Base-by-base conservation (phyloP, 2,113 vertebrate genomes). In the Muntiacus reevesi region DNA sequence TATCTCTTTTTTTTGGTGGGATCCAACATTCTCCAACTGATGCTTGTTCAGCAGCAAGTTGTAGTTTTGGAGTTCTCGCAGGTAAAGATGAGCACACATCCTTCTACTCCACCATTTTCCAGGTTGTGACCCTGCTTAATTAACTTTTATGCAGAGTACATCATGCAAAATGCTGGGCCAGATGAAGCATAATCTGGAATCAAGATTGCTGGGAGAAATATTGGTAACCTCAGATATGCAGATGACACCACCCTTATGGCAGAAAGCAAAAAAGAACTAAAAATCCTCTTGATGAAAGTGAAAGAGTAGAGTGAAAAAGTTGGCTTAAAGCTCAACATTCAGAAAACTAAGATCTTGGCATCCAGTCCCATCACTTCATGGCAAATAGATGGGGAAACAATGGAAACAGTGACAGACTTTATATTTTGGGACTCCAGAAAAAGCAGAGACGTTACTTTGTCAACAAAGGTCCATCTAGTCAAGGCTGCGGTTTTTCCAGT, bases 51-150 rank as follows among this genome's bases (percentile, higher is more conserved):
- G n/a, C 19, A 71, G n/a, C 67, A 3, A 40, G 67, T 36, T 71
- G 19, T 40, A 71, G 67, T 12, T 71, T 71, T 71, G n/a, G n/a
- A 71, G n/a, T 71, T 23, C 19, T 40, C 5, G 11, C n/a, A 71
- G n/a, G 19, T 23, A 40, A 71, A 71, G n/a, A 71, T 40, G 5
- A 71, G 19, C 0, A 0, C 10, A 12, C 36, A n/a, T 36, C 64
- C 17, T 71, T 36, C 33, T 71, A 23, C 19, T 36, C 5, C n/a
- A 71, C 9, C n/a, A 71, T 71, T 40, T 71, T 71, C n/a, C 17
- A 71, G 17, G 5, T 71, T 71, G n/a, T 40, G 19, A 71, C n/a
- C 5, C n/a, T 40, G 36, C n/a, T 71, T 40, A 71, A 23, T 71
- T 40, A 40, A 71, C 64, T 71, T 71, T 23, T 23, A 36, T 71